Evolutionary conservation across 2,888 invertebrate genomes (phyloP), one percentile per base, ranked within the genome.

Genomic region (Watsonalla binaria): DNA sequence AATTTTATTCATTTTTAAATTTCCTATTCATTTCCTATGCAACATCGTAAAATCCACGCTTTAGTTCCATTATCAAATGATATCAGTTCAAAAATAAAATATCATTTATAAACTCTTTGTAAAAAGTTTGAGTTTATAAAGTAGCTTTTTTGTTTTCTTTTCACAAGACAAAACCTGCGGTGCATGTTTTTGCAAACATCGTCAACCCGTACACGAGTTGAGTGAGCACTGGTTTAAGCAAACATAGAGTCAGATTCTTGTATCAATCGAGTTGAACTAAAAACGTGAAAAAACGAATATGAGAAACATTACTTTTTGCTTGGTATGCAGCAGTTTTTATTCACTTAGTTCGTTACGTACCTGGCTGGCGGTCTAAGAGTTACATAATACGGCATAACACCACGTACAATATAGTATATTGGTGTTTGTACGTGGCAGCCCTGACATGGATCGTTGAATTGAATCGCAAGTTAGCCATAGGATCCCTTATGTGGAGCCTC

Each of bases 381-480:
- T 78, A 75, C 76, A 76, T 78, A 78, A 80, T 72, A 72, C 73
- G 70, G 75, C 78, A 86, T 82, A 85, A 68, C 76, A 76, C 77
- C 85, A 82, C 84, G 86, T 86, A 78, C 67, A 42, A 42, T 42
- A 42, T 42, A 24, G 24, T 24, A 70, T 66, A 62, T 63, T 66
- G 63, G 61, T 68, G 65, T 67, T 57, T 61, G 75, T 81, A 84
- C 84, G 82, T 80, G 81, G 81, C 80, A 80, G 78, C 89, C 89
- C 82, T 90, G 89, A 90, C 89, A 90, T 76, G 83, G 78, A 83
- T 88, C 70, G 73, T 65, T 74, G 74, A 76, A 74, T 78, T 70
- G 75, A 78, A 76, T 77, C 69, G 74, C 72, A 74, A 74, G 72
- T 72, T 47, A 52, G 49, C 45, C 68, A 65, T 66, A 77, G 75